Evolutionary conservation across 2,888 invertebrate species (phyloP).

Genomic region (Nebria salina): DNA sequence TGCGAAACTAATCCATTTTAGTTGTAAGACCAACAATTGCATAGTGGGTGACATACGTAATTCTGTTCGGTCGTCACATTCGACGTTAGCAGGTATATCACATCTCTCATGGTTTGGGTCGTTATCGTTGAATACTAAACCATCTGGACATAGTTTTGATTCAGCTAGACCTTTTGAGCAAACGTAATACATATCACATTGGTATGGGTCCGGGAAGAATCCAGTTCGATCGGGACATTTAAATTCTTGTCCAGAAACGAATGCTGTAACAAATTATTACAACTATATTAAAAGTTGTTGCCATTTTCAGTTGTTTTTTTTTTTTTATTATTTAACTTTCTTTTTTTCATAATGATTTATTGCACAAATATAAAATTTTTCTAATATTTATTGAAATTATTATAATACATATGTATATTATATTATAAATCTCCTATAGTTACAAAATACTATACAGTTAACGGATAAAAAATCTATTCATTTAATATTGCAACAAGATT

Average conservation of each 20-base stretch:
- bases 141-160: constrained; percentile 79
- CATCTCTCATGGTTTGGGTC: constrained; percentile 78
- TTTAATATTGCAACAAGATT: too few relatives aligned
- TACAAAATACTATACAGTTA: too few relatives aligned
- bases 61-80: constrained; percentile 77
- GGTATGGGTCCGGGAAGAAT: constrained; percentile 77
- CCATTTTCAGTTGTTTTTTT: too few relatives aligned
- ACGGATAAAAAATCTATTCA: too few relatives aligned
- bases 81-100: constrained; percentile 80
- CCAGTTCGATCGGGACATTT: constrained; percentile 78
- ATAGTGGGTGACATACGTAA: constrained; percentile 71
- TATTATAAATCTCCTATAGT: too few relatives aligned
- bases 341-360: too few relatives aligned
- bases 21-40: too few relatives aligned
- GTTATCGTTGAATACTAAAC: constrained; percentile 78
- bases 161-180: constrained; percentile 74
- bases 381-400: too few relatives aligned
- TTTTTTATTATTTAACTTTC: too few relatives aligned
- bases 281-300: background rate
- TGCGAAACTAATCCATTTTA: background rate
- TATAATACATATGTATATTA: too few relatives aligned
- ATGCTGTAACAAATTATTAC: constrained; percentile 59
- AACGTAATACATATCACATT: constrained; percentile 83
- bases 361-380: too few relatives aligned
- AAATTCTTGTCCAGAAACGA: constrained; percentile 62